Base-by-base conservation (phyloP, 2,113 vertebrate genomes). In the Pteropus alecto region DNA sequence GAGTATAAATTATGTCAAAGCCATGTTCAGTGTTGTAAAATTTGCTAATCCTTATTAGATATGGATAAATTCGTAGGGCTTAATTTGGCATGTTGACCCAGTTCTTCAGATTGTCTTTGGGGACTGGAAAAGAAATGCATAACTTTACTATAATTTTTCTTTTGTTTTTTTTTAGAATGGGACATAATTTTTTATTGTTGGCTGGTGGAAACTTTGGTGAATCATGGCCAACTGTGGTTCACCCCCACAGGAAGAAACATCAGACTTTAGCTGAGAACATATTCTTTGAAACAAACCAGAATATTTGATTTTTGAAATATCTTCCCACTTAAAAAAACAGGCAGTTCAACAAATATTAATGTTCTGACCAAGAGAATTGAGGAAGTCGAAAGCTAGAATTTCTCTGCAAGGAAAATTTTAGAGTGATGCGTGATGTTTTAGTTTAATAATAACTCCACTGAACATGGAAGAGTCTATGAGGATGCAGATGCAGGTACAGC, bases 111-210 rank as follows among this genome's bases (percentile, higher is more conserved):
- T 93, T 88, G 94, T 97, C 97, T 97, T 97, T 78, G 65, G 96
- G 96, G 97, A 97, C 90, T 79, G 7, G 76, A 95, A 93, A 96
- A 96, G 97, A 98, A 98, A 97, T 96, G 68, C 71, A 96, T 87
- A 94, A 94, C 91, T 96, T 93, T 63, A 71, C 93, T 97, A 48
- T 93, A 92, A 95, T 95, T 96, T 97, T 97, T 98, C 92, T 97
- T 96, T 96, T 92, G 90, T 97, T 96, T 96, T 93, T 96, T 93
- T 95, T 94, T 87, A 96, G 94, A 96, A 98, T 85, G 46, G 93
- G 87, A 96, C 77, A 88, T 96, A 81, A 94, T 97, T 97, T 98
- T 97, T 97, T 97, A 97, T 97, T 95, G 96, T 97, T 94, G 97
- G 81, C 96, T 88, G 79, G 96, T 97, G 95, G 97, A 97, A 98